Base-by-base conservation (phyloP, 2,888 invertebrate genomes). In the Synergus japonicus region DNA sequence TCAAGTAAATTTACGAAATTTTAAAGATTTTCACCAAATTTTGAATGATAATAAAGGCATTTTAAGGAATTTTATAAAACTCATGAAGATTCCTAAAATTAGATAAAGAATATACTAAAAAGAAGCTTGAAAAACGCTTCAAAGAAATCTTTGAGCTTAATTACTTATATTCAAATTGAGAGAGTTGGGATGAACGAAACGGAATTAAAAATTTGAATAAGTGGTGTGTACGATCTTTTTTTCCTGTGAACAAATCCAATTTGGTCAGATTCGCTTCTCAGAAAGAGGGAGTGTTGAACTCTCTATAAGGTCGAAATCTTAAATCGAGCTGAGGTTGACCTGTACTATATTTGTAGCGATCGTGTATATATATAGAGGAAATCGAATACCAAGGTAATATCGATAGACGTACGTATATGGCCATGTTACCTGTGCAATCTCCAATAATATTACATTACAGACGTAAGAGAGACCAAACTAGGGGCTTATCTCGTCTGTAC, bases 371-470 rank as follows among this genome's bases (percentile, higher is more conserved):
- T 69, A 54, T 15, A 69, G 67, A 69, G 69, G 29, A 49, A 49
- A 29, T 69, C 69, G 69, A 69, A 69, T 69, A 69, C 10, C 69
- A 44, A 46, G 49, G 29, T 49, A 69, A 69, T 69, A 69, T 69
- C 69, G 46, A 46, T 69, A 29, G 15, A 22, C 29, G 49, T 37
- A 66, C 8, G 54, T n/a, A 9, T n/a, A 18, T 46, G 22, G 7
- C 69, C 29, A 15, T 1, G 46, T 69, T 46, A 69, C 69, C 69
- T 69, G 69, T 69, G 46, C 69, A 69, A 69, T 69, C 46, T 49
- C 49, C 69, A 69, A 69, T 69, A 69, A 69, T 69, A 69, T 69
- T 69, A 69, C 69, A 69, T 69, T 49, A 69, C 46, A 13, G 22
- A 49, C 22, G 69, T 69, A 69, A 69, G 49, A 49, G 69, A 69